Conservation (phyloP, 2,888 invertebrate species). For the Melikaiella ostensackeni region DNA sequence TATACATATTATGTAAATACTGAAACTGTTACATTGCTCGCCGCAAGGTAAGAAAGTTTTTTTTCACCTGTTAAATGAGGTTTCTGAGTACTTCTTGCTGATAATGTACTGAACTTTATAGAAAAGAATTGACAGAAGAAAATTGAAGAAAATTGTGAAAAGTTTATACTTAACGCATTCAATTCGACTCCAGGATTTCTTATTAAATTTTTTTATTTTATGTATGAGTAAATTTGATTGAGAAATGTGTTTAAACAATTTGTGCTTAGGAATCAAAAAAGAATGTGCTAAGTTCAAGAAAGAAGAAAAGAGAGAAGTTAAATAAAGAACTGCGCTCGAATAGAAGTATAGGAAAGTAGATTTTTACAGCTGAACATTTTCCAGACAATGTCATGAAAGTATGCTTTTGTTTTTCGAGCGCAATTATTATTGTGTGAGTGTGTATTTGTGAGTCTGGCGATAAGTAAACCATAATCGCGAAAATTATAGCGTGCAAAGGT, state of each 20-base stretch:
- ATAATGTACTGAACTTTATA: slow-evolving; percentile 5
- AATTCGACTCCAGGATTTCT: neutral
- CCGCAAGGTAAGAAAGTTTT: slow-evolving; percentile 35
- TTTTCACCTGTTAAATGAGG: neutral
- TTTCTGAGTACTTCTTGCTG: slow-evolving; percentile 10
- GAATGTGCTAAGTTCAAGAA: neutral
- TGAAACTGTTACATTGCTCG: slow-evolving; percentile 27
- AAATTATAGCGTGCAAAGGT: slow-evolving; percentile 47
- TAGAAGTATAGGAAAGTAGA: neutral
- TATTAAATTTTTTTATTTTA: neutral
- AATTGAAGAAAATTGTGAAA: neutral
- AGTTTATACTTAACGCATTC: neutral
- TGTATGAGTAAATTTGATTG: neutral
- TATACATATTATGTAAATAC: slow-evolving; percentile 15
- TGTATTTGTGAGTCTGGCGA: slow-evolving; percentile 46
- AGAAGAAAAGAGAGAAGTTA: neutral
- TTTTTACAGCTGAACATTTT: slow-evolving; percentile 1
- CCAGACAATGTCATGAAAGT: neutral
- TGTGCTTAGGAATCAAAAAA: neutral
- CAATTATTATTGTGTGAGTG: slow-evolving; percentile 39
- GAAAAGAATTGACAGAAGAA: neutral
- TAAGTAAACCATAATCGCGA: slow-evolving; percentile 44
- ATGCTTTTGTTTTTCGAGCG: slow-evolving; percentile 37
- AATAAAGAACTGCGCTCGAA: slow-evolving; percentile 3
- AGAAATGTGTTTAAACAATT: neutral